These are phyloP conservation scores for Megathymus violae DNA, from an alignment of 1,140 invertebrate genomes.

Conservation along the genomic window DNA sequence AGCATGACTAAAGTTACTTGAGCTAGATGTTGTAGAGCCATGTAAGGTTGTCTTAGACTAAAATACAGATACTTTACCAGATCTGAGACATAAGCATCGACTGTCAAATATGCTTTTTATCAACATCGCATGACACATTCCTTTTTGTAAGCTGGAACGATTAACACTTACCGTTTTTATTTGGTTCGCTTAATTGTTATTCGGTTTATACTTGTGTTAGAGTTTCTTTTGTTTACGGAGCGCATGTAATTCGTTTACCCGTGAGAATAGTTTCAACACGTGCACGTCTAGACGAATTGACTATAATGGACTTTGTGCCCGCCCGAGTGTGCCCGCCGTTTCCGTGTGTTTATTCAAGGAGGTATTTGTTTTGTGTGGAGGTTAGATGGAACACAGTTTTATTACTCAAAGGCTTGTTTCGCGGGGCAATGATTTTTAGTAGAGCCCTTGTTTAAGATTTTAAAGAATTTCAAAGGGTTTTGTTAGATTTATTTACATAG, in stretches of 20 bases:
- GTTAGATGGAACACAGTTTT: slow-evolving; percentile 15
- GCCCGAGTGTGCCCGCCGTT: slow-evolving; percentile 45
- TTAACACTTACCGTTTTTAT: too few relatives aligned
- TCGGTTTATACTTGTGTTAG: slow-evolving; percentile 50
- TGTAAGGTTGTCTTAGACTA: too few relatives aligned
- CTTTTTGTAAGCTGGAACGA: too few relatives aligned
- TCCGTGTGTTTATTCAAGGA: slow-evolving; percentile 46
- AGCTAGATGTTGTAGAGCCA: too few relatives aligned
- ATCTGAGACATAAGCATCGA: too few relatives aligned
- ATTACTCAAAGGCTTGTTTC: slow-evolving; percentile 15
- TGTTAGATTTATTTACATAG: too few relatives aligned
- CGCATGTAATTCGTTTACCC: slow-evolving; percentile 72
- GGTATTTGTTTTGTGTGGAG: slow-evolving; percentile 41
- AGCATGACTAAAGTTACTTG: too few relatives aligned
- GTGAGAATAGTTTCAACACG: slow-evolving; percentile 76
- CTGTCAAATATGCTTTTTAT: too few relatives aligned
- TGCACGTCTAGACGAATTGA: slow-evolving; percentile 71
- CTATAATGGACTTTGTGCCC: slow-evolving; percentile 63
- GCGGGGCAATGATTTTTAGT: background rate
- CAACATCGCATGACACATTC: too few relatives aligned
- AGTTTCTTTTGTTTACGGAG: slow-evolving; percentile 68
- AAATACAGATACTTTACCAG: too few relatives aligned
- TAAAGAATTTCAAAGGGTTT: too few relatives aligned
- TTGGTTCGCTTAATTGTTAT: too few relatives aligned
- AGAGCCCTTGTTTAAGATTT: background rate